Evolutionary conservation across 2,797 vertebrate species (phyloP).

Genomic region (Knipowitschia caucasica): DNA sequence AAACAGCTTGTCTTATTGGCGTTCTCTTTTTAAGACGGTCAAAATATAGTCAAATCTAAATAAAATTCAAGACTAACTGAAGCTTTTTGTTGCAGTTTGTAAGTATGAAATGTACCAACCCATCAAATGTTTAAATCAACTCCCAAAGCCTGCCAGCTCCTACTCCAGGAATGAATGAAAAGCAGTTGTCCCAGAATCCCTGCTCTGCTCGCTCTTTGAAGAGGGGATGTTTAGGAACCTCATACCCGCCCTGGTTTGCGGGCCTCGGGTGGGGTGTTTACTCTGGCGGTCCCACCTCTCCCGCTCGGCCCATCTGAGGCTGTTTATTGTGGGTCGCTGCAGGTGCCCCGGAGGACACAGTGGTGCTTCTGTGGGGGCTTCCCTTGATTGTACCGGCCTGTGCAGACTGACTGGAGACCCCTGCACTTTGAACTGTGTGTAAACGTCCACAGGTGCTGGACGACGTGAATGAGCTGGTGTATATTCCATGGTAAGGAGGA

Average conservation of each 20-base stretch:
- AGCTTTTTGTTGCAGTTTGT: too few relatives aligned
- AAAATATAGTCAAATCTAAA: too few relatives aligned
- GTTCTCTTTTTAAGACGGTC: too few relatives aligned
- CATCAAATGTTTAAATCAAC: too few relatives aligned
- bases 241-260: constrained; percentile 41
- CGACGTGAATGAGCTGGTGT: constrained; percentile 1
- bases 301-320: constrained; percentile 38
- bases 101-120: too few relatives aligned
- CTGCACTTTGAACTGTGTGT: constrained; percentile 40
- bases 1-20: too few relatives aligned
- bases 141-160: not conserved
- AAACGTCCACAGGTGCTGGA: constrained; percentile 15
- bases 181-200: not conserved
- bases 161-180: constrained; percentile 13
- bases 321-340: constrained; percentile 74
- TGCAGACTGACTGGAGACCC: constrained; percentile 52
- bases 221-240: constrained; percentile 56
- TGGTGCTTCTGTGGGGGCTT: constrained; percentile 53
- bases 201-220: constrained; percentile 50
- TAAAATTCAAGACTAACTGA: too few relatives aligned
- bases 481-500: not conserved
- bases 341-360: constrained; percentile 30
- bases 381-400: constrained; percentile 68
- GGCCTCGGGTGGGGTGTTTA: constrained; percentile 48
- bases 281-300: constrained; percentile 49